Percentiles rank a stretch among this genome's conserved stretches.
phyloP scores from a whole-genome alignment of 2,797 vertebrate species.

The Xiphorhynchus erythropygius region DNA sequence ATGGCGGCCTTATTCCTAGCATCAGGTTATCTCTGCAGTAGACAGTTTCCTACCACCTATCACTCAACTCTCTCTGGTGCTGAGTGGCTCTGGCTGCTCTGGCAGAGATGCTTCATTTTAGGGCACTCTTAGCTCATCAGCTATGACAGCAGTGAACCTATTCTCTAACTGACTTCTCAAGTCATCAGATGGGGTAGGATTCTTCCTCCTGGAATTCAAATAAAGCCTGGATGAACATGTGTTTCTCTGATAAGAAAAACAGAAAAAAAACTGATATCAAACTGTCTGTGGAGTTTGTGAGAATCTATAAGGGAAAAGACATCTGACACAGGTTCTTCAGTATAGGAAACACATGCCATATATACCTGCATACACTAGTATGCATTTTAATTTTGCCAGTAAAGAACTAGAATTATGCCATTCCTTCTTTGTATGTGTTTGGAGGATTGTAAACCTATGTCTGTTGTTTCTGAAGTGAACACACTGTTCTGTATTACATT shows the following conservation, averaged over 20 bases:
- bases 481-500: not conserved
- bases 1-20: not conserved
- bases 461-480: not conserved
- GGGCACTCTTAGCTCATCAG: not conserved
- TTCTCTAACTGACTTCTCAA: not conserved
- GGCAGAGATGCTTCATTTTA: not conserved
- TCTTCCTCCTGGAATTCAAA: not conserved
- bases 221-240: not conserved
- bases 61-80: not conserved
- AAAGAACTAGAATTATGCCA: not conserved
- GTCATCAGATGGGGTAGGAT: not conserved
- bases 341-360: not conserved
- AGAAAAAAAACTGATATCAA: not conserved
- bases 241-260: not conserved
- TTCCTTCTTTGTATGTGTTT: not conserved
- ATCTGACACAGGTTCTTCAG: not conserved
- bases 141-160: not conserved
- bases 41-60: not conserved
- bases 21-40: not conserved
- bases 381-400: not conserved
- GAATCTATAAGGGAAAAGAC: not conserved
- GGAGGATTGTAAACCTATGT: not conserved
- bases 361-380: not conserved
- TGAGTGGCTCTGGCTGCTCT: not conserved
- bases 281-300: not conserved